Percentiles rank a stretch among this genome's conserved stretches.
phyloP scores from a whole-genome alignment of 1,140 invertebrate genomes.

The Yoshiicerus persimilis region DNA sequence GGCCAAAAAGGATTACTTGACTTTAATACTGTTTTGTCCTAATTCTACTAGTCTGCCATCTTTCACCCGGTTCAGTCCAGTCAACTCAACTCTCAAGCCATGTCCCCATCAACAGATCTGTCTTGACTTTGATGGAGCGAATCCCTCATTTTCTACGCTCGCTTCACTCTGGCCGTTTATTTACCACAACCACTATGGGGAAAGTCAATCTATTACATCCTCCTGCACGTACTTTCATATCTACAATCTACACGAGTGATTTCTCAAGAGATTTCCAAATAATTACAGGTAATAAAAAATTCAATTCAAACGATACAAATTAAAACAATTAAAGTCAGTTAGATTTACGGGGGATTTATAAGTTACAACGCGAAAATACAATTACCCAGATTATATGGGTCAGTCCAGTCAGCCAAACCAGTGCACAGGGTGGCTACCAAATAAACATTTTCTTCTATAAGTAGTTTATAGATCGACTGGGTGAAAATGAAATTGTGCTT shows the following conservation, averaged over 20 bases:
- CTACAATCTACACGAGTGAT: background rate
- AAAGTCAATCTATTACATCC: background rate
- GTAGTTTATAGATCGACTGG: too few relatives aligned
- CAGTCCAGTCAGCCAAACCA: too few relatives aligned
- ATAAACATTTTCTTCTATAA: too few relatives aligned
- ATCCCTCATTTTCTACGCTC: constrained; percentile 2
- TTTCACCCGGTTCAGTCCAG: background rate
- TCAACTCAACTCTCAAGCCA: background rate
- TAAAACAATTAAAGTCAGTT: too few relatives aligned
- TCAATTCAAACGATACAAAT: too few relatives aligned
- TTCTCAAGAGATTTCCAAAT: background rate
- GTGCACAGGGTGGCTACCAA: too few relatives aligned
- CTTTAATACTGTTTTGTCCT: background rate
- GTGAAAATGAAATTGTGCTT: too few relatives aligned
- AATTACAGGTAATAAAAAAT: too few relatives aligned
- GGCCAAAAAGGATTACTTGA: constrained; percentile 16
- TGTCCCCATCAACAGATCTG: background rate
- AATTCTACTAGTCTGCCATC: background rate
- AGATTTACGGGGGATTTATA: too few relatives aligned
- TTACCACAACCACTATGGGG: background rate
- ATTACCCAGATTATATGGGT: too few relatives aligned
- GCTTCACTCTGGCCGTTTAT: background rate
- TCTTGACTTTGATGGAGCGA: constrained; percentile 8
- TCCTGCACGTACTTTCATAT: background rate
- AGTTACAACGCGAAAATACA: too few relatives aligned